Base-by-base conservation (phyloP, 2,797 vertebrate genomes). In the Numenius phaeopus region DNA sequence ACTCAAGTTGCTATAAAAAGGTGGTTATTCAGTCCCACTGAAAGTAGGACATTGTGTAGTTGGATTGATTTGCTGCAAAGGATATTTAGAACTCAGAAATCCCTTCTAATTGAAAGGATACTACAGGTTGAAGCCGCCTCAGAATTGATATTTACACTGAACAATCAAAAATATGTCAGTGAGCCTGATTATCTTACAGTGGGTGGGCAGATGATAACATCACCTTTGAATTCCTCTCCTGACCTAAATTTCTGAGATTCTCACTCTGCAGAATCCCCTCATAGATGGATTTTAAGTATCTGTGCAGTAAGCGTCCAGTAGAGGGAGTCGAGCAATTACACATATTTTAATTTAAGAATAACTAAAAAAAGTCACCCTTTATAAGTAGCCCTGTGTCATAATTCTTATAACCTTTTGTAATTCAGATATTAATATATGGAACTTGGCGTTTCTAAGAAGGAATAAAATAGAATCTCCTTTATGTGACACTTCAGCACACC, bases 251-350 rank as follows among this genome's bases (percentile, higher is more conserved):
- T 86, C 39, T 69, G 40, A 67, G 55, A 58, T 9, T 59, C 42
- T 85, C 17, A 22, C 65, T 52, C 17, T 39, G 65, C 70, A 90
- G 37, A 47, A 81, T 34, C 34, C 65, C 50, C 18, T 61, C 10
- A 21, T 0, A 22, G 37, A 32, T 19, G 11, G 47, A 50, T 73
- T 83, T 70, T 13, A 83, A 73, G 27, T 37, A 34, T 39, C 61
- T 39, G 26, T 52, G 54, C 75, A 85, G 87, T 27, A 47, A 83
- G 11, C 40, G 64, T 83, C 94, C 95, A 97, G 95, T 89, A 97
- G 97, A 94, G 95, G 92, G 91, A 94, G 97, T 71, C 92, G 69
- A 58, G 79, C 40, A 96, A 95, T 94, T 94, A 91, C 23, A 69
- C 54, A 58, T 80, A 58, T 78, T 90, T 87, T 73, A 82, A 86